Conservation (phyloP, 2,113 vertebrate genomes). For the Spheniscus mendiculus region DNA sequence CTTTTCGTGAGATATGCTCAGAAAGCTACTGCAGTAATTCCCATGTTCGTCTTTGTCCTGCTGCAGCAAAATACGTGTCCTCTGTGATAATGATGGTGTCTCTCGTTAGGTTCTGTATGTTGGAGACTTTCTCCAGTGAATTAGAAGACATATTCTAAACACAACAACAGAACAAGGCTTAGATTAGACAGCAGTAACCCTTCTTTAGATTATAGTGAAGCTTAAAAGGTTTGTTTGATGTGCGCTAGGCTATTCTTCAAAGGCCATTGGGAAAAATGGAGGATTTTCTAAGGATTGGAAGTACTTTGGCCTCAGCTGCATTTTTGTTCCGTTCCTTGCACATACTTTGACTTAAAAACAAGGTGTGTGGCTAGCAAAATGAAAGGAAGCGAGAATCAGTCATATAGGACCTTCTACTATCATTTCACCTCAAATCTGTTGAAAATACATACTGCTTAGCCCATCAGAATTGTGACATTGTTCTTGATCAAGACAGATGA, state of each 20-base stretch:
- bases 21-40: background rate
- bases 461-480: background rate
- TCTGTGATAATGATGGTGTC: too few relatives aligned
- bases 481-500: background rate
- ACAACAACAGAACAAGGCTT: background rate
- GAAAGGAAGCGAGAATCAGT: background rate
- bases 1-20: background rate
- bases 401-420: background rate
- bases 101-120: background rate
- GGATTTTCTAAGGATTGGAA: background rate
- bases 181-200: background rate
- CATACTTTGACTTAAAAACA: background rate
- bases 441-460: background rate
- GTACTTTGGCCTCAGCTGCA: background rate
- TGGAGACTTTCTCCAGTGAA: background rate
- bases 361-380: background rate
- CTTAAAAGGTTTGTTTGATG: background rate
- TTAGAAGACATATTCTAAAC: background rate
- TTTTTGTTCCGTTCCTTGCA: background rate
- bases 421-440: background rate
- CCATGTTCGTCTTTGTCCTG: background rate
- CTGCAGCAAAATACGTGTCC: accelerated
- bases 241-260: background rate
- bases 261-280: background rate
- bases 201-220: background rate